phyloP scores from a whole-genome alignment of 2,888 invertebrate species.

The Acanthoscelides obtectus region DNA sequence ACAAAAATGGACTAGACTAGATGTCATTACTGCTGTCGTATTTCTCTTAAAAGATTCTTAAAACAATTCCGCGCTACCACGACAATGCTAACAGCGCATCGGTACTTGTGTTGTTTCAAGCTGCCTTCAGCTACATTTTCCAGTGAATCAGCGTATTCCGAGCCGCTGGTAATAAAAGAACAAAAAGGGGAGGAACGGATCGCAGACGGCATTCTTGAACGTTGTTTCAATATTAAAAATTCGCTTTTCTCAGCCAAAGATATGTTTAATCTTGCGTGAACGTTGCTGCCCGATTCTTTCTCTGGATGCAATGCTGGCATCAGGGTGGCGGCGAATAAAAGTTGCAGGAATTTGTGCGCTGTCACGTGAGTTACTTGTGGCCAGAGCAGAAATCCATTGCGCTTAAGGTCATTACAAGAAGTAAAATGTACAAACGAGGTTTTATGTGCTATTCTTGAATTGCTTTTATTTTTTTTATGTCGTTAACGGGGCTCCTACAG shows the following conservation, averaged over 20 bases:
- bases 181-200: neutral
- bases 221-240: neutral
- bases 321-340: neutral
- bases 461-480: too few species aligned
- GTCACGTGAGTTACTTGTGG: neutral
- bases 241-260: neutral
- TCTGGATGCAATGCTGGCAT: neutral
- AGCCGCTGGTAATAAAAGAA: neutral
- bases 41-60: too few species aligned
- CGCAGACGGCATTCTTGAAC: neutral
- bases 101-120: neutral
- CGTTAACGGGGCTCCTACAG: too few species aligned
- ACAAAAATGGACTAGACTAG: too few species aligned
- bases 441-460: too few species aligned
- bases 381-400: neutral
- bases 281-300: neutral
- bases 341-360: neutral
- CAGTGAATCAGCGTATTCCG: neutral
- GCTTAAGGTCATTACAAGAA: too few species aligned
- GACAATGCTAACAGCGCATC: neutral
- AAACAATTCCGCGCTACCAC: too few species aligned
- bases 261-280: neutral
- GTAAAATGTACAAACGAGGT: too few species aligned
- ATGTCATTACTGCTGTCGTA: too few species aligned
- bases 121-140: neutral